Percentiles rank a stretch among this genome's conserved stretches.
These are phyloP conservation scores for Acanthosepion esculentum DNA, from an alignment of 2,888 invertebrate species.

Conservation along the genomic window DNA sequence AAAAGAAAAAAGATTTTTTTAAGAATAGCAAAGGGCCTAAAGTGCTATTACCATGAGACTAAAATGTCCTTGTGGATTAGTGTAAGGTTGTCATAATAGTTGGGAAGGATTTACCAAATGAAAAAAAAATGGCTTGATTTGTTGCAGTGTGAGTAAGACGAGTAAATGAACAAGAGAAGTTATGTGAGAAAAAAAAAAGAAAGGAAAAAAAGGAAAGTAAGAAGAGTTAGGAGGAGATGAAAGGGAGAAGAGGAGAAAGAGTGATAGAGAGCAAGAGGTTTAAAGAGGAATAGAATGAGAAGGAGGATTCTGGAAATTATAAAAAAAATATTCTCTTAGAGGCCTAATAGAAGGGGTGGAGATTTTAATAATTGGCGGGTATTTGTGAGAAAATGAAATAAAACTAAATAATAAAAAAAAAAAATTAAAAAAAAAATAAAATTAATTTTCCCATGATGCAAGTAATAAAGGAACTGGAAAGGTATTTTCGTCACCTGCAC, in stretches of 20 bases:
- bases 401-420: not conserved
- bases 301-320: too few species aligned
- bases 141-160: not conserved
- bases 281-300: not conserved
- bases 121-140: not conserved
- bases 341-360: not conserved
- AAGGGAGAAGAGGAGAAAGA: not conserved
- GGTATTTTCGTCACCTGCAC: too few species aligned
- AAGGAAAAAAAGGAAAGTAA: too few species aligned
- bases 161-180: not conserved
- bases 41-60: not conserved
- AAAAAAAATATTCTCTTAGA: too few species aligned
- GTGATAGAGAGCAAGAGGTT: not conserved
- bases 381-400: not conserved
- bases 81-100: not conserved
- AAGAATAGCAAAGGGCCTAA: not conserved
- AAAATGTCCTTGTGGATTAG: slow-evolving; percentile 8
- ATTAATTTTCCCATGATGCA: too few species aligned
- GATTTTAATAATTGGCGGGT: not conserved
- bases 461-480: too few species aligned
- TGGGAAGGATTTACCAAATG: not conserved
- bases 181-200: too few species aligned
- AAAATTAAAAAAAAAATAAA: not conserved
- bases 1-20: not conserved
- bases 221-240: not conserved